Evolutionary conservation across 2,113 vertebrate genomes (phyloP).

Genomic region (Rousettus leschenaultii): DNA sequence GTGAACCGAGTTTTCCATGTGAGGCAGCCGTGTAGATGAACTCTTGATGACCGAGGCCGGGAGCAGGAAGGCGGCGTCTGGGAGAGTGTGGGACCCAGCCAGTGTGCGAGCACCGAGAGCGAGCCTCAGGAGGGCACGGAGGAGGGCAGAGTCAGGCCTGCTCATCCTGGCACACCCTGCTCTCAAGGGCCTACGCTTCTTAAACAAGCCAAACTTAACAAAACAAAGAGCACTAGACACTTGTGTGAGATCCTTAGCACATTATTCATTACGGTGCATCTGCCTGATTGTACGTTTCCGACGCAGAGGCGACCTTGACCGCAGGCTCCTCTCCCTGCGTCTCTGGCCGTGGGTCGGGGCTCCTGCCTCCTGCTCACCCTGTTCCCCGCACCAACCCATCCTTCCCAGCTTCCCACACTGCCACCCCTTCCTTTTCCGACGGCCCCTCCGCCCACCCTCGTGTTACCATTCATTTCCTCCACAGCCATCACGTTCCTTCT

Average conservation of each 20-base stretch:
- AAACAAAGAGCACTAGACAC: not conserved
- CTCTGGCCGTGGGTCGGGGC: not conserved
- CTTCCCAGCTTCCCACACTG: not conserved
- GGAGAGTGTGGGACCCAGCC: rapidly evolving
- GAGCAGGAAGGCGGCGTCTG: rapidly evolving
- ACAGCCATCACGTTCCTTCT: not conserved
- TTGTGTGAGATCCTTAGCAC: not conserved
- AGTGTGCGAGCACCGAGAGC: rapidly evolving
- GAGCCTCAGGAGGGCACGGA: rapidly evolving
- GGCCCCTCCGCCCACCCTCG: not conserved
- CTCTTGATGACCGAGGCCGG: rapidly evolving
- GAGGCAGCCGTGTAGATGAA: not conserved
- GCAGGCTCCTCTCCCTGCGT: rapidly evolving
- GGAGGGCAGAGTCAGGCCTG: rapidly evolving
- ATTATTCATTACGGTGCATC: not conserved
- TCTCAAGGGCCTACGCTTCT: not conserved
- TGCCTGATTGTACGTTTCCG: not conserved
- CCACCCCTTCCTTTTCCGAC: not conserved
- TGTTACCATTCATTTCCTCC: too few relatives aligned
- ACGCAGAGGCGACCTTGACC: not conserved
- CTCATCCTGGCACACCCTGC: rapidly evolving
- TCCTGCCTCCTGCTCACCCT: not conserved
- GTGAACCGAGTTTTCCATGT: not conserved
- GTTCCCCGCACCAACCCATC: not conserved
- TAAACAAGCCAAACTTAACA: not conserved